Percentiles rank a stretch among this genome's conserved stretches.
phyloP scores from a whole-genome alignment of 2,888 invertebrate species.

The Brachypalpus laphriformis region DNA sequence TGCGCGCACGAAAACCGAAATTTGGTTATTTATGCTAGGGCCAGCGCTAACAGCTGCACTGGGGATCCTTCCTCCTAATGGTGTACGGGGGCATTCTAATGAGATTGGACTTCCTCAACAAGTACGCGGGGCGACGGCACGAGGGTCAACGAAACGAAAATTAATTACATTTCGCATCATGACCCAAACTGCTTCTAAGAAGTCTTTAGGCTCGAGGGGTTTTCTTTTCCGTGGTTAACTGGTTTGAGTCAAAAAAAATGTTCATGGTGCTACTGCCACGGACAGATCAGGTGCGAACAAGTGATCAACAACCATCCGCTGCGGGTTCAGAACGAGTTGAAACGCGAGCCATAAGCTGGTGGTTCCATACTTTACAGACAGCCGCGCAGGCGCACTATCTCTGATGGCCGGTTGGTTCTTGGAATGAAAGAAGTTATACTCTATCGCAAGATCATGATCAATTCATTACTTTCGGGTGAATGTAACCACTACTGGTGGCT shows the following conservation, averaged over 20 bases:
- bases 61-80: slow-evolving; percentile 8
- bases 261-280: slow-evolving; percentile 45
- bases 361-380: not conserved
- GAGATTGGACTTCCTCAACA: slow-evolving; percentile 41
- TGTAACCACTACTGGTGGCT: slow-evolving; percentile 22
- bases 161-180: slow-evolving; percentile 68
- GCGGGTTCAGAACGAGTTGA: slow-evolving; percentile 45
- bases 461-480: slow-evolving; percentile 64
- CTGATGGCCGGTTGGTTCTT: slow-evolving; percentile 58
- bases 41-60: not conserved
- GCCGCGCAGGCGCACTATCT: not conserved
- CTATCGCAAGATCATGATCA: slow-evolving; percentile 71
- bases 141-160: slow-evolving; percentile 45
- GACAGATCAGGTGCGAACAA: slow-evolving; percentile 72
- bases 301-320: slow-evolving; percentile 41
- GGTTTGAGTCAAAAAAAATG: not conserved
- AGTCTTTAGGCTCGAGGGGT: slow-evolving; percentile 18
- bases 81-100: slow-evolving; percentile 42
- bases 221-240: not conserved
- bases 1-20: slow-evolving; percentile 24
- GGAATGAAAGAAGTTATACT: slow-evolving; percentile 63
- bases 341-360: not conserved
- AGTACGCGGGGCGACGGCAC: too few relatives aligned
- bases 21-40: slow-evolving; percentile 47
- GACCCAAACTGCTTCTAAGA: slow-evolving; percentile 39